Conservation (phyloP, 2,888 invertebrate genomes). For the Dexiosoma caninum region DNA sequence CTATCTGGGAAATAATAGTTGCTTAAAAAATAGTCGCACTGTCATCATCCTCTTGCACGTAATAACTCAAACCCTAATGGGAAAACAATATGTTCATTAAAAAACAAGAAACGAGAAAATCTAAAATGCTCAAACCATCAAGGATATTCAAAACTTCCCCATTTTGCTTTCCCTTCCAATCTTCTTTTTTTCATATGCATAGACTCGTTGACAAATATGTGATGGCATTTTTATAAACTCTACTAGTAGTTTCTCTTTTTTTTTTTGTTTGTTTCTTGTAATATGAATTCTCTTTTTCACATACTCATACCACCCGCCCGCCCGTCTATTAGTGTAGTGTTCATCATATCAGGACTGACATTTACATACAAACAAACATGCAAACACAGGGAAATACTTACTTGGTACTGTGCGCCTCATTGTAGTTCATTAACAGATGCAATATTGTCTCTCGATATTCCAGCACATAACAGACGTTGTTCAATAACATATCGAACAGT, state of each 20-base stretch:
- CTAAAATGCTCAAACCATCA: conserved; percentile 52
- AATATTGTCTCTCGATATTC: conserved; percentile 96
- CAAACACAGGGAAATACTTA: conserved; percentile 76
- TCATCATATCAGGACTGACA: too few relatives aligned
- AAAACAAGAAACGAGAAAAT: conserved; percentile 8
- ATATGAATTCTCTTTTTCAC: conserved; percentile 42
- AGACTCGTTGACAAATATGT: conserved; percentile 55
- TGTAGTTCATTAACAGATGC: conserved; percentile 87
- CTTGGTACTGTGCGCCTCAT: conserved; percentile 92
- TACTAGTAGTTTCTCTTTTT: background rate
- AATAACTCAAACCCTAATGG: conserved; percentile 25
- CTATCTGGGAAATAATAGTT: background rate
- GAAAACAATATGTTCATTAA: conserved; percentile 34
- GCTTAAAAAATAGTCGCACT: conserved; percentile 14
- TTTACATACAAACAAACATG: conserved; percentile 39
- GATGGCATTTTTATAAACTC: conserved; percentile 47
- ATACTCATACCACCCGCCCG: background rate
- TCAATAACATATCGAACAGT: conserved; percentile 91
- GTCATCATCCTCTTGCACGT: conserved; percentile 24
- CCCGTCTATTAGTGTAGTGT: background rate
- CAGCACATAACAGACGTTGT: conserved; percentile 93
- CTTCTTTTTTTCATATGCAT: background rate
- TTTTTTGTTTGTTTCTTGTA: too few relatives aligned
- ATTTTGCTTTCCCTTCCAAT: too few relatives aligned
- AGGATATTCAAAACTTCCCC: conserved; percentile 44